phyloP scores from a whole-genome alignment of 2,797 vertebrate species.

The Schizopygopsis pylzovi region DNA sequence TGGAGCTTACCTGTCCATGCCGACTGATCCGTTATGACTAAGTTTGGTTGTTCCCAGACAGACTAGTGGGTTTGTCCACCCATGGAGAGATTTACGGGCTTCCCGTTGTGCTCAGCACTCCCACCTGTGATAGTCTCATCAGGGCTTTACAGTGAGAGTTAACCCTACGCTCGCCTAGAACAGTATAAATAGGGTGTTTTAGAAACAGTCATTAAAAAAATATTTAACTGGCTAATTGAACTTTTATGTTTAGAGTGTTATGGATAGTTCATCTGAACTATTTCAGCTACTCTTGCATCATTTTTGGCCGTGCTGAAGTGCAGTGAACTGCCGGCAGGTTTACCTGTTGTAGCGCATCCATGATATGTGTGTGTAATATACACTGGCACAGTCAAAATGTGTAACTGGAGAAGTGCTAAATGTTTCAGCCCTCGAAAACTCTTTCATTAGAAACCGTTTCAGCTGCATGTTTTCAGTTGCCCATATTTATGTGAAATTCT shows the following conservation, averaged over 20 bases:
- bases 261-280: not conserved
- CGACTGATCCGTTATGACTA: conserved; percentile 22
- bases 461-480: not conserved
- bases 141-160: conserved; percentile 10
- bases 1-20: conserved; percentile 12
- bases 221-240: not conserved
- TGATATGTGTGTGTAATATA: not conserved
- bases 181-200: not conserved
- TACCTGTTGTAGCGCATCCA: not conserved
- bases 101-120: not conserved
- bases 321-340: not conserved
- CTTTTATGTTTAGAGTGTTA: not conserved
- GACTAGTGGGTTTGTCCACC: conserved; percentile 4
- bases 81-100: conserved; percentile 21
- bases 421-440: not conserved
- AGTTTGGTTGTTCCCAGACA: not conserved
- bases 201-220: not conserved
- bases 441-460: not conserved
- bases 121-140: conserved; percentile 13
- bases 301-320: not conserved
- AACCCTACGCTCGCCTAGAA: not conserved
- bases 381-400: not conserved
- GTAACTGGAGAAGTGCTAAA: not conserved
- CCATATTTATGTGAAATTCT: not conserved
- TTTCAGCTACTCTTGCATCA: not conserved